phyloP scores from a whole-genome alignment of 2,888 invertebrate genomes.

The Drosophila antonietae region DNA sequence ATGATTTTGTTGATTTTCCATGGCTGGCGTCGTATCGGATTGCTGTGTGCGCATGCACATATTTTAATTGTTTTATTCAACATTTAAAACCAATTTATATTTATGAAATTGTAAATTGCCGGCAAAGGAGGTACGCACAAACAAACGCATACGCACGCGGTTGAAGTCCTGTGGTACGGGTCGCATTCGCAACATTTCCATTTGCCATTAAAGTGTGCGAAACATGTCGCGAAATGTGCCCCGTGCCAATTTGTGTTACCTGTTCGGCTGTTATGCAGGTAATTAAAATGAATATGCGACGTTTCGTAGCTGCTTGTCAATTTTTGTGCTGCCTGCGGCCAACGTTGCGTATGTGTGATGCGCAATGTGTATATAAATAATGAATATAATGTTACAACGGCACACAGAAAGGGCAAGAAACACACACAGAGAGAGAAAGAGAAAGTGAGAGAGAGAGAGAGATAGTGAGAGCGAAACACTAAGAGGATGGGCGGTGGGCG shows the following conservation, averaged over 20 bases:
- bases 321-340: constrained; percentile 46
- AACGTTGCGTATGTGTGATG: constrained; percentile 57
- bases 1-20: constrained; percentile 52
- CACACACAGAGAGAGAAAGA: neutral
- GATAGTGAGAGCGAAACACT: neutral
- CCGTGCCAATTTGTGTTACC: constrained; percentile 54
- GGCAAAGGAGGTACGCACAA: constrained; percentile 13
- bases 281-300: constrained; percentile 69
- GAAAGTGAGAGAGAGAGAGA: neutral
- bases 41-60: constrained; percentile 16
- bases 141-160: neutral
- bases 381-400: constrained; percentile 55
- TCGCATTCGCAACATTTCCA: constrained; percentile 68
- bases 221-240: constrained; percentile 58
- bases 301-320: constrained; percentile 51
- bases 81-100: constrained; percentile 81
- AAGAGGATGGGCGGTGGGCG: neutral
- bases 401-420: neutral
- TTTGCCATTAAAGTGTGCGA: constrained; percentile 68
- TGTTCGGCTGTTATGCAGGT: constrained; percentile 68
- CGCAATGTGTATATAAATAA: constrained; percentile 69
- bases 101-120: constrained; percentile 74
- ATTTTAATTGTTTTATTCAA: constrained; percentile 80
- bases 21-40: constrained; percentile 13
- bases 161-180: constrained; percentile 4